A percentile compares a stretch with the other conserved stretches of the same genome.
Conservation (phyloP, 2,888 invertebrate species). For the Ormia ochracea region DNA sequence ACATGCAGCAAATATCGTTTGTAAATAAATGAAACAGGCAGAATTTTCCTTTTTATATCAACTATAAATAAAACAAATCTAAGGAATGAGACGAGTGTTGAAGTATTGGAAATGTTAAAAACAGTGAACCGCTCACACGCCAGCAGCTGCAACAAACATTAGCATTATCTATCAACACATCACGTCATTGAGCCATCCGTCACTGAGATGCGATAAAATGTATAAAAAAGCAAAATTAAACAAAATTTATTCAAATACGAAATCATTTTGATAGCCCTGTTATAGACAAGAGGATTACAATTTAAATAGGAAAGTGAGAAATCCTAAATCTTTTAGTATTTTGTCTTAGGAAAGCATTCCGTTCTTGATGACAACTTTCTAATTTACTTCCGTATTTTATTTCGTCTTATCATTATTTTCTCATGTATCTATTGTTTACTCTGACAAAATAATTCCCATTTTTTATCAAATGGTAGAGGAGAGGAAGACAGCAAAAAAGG, state of each 20-base stretch:
- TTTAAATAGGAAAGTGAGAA: slow-evolving; percentile 1
- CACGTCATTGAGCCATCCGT: slow-evolving; percentile 52
- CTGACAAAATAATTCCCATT: slow-evolving; percentile 41
- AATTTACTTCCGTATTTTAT: slow-evolving; percentile 46
- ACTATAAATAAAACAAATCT: not conserved
- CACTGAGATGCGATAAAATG: slow-evolving; percentile 14
- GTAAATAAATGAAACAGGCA: slow-evolving; percentile 5
- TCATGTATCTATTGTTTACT: not conserved
- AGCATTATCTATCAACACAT: slow-evolving; percentile 50
- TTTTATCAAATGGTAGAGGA: slow-evolving; percentile 22
- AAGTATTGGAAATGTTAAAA: slow-evolving; percentile 13
- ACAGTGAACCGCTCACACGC: not conserved
- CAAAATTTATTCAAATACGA: slow-evolving; percentile 21
- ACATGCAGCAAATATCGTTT: slow-evolving; percentile 55
- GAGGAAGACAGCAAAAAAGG: not conserved
- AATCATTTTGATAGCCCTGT: slow-evolving; percentile 34
- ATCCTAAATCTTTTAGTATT: slow-evolving; percentile 5
- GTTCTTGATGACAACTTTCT: slow-evolving; percentile 49
- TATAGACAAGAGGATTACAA: slow-evolving; percentile 27
- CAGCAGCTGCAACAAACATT: slow-evolving; percentile 3
- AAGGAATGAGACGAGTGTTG: slow-evolving; percentile 15
- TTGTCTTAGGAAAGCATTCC: not conserved
- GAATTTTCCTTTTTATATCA: not conserved
- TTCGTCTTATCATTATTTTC: not conserved
- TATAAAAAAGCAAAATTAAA: not conserved